A percentile compares a stretch with the other conserved stretches of the same genome.
These are phyloP conservation scores for Catagonus wagneri DNA, from an alignment of 2,113 vertebrate genomes.

Conservation along the genomic window DNA sequence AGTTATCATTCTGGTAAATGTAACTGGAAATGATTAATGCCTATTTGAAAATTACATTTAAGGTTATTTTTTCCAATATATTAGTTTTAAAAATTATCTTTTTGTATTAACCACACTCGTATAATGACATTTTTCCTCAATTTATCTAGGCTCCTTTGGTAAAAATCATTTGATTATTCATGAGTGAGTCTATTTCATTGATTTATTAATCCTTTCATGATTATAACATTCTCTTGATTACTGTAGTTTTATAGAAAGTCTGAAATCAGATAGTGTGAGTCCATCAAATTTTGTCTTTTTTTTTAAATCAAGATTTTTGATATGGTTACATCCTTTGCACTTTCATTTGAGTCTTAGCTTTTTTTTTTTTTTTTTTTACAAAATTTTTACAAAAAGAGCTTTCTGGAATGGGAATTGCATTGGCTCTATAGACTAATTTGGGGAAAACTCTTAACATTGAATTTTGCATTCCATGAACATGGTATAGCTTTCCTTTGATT, in stretches of 20 bases:
- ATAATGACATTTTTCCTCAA: slow-evolving; percentile 3
- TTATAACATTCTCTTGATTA: background rate
- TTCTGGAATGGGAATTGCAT: background rate
- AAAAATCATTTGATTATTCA: background rate
- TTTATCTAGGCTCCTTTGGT: background rate
- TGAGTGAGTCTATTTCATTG: background rate
- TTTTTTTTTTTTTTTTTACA: too few relatives aligned
- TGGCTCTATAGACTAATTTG: background rate
- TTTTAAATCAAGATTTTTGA: background rate
- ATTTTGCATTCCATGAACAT: background rate
- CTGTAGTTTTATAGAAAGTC: background rate
- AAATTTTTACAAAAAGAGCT: background rate
- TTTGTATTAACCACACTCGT: background rate
- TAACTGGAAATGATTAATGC: background rate
- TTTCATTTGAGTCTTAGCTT: background rate
- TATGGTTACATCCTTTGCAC: background rate
- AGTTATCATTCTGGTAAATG: background rate
- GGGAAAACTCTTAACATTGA: background rate
- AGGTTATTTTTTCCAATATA: background rate
- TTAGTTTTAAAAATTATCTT: background rate
- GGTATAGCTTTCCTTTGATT: background rate
- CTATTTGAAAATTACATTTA: background rate
- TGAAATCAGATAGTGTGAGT: background rate
- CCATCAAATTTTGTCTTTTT: background rate
- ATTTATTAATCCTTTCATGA: background rate